Evolutionary conservation across 2,113 vertebrate genomes (phyloP).

Genomic region (Hypomesus transpacificus): DNA sequence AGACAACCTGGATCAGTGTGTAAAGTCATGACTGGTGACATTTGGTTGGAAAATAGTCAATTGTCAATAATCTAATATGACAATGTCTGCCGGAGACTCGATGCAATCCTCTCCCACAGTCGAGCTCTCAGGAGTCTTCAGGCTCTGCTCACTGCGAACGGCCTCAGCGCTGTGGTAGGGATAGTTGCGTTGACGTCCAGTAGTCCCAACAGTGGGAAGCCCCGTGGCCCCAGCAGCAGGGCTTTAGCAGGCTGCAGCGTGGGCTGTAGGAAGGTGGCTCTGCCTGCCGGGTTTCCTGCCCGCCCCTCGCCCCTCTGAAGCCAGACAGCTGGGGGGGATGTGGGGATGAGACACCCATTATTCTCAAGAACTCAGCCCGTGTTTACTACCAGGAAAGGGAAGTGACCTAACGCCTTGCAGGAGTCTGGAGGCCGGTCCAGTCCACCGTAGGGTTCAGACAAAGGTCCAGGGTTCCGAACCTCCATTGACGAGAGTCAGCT

Average conservation of each 20-base stretch:
- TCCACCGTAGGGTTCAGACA: slow-evolving; percentile 36
- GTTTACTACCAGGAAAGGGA: slow-evolving; percentile 51
- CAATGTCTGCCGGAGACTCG: no score
- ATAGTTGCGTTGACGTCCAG: slow-evolving; percentile 40
- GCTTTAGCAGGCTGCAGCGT: slow-evolving; percentile 4
- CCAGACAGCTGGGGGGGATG: slow-evolving; percentile 48
- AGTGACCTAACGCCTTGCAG: slow-evolving; percentile 45
- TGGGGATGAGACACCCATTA: slow-evolving; percentile 57
- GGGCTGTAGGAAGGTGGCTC: slow-evolving; percentile 56
- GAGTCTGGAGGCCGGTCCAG: slow-evolving; percentile 41
- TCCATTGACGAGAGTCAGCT: no score
- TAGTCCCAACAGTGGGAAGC: slow-evolving; percentile 46
- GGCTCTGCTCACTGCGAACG: no score
- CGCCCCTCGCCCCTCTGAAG: slow-evolving; percentile 53
- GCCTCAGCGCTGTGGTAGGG: neutral
- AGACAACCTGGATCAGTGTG: no score
- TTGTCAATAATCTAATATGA: no score
- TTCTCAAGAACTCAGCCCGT: slow-evolving; percentile 39
- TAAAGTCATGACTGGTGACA: no score
- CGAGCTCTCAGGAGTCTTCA: no score
- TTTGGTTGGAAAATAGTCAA: no score
- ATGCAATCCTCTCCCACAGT: no score
- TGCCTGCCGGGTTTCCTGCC: slow-evolving; percentile 53
- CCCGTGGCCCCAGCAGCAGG: slow-evolving; percentile 51
- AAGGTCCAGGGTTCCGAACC: no score